Evolutionary conservation across 2,888 invertebrate genomes (phyloP).

Genomic region (Drosophila differens): DNA sequence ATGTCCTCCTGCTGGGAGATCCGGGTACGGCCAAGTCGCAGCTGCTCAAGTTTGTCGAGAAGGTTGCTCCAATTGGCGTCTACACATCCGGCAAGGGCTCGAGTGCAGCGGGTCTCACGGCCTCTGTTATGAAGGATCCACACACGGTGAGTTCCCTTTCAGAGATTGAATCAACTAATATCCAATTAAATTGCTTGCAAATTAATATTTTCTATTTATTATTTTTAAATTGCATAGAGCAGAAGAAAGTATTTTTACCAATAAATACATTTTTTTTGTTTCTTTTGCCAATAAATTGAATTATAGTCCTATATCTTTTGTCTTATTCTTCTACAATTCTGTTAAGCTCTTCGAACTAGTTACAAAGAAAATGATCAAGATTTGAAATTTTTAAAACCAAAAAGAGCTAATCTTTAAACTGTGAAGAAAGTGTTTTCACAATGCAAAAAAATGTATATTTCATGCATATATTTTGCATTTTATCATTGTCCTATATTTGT

Average conservation of each 20-base stretch:
- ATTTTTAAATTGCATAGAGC: neutral
- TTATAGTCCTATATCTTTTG: neutral
- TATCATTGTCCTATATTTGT: neutral
- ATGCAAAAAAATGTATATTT: neutral
- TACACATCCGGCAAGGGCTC: conserved; percentile 99
- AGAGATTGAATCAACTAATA: neutral
- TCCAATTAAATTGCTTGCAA: neutral
- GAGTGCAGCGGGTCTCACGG: conserved; percentile 99
- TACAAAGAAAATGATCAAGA: neutral
- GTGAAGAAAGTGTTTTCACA: neutral
- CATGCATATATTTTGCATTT: neutral
- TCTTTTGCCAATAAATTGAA: neutral
- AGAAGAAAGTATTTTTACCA: neutral
- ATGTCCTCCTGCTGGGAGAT: conserved; percentile 97
- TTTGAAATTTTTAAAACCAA: neutral
- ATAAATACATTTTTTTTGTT: neutral
- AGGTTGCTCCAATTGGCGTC: conserved; percentile 96
- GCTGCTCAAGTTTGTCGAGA: conserved; percentile 98
- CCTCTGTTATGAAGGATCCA: conserved; percentile 98
- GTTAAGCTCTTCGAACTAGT: neutral
- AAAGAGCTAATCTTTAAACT: neutral
- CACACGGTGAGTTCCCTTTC: conserved; percentile 89
- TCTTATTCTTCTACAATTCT: neutral
- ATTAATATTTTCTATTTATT: neutral
- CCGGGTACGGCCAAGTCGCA: conserved; percentile 99